These are phyloP conservation scores for Turdus rufiventris DNA, from an alignment of 2,113 vertebrate genomes.

Conservation along the genomic window DNA sequence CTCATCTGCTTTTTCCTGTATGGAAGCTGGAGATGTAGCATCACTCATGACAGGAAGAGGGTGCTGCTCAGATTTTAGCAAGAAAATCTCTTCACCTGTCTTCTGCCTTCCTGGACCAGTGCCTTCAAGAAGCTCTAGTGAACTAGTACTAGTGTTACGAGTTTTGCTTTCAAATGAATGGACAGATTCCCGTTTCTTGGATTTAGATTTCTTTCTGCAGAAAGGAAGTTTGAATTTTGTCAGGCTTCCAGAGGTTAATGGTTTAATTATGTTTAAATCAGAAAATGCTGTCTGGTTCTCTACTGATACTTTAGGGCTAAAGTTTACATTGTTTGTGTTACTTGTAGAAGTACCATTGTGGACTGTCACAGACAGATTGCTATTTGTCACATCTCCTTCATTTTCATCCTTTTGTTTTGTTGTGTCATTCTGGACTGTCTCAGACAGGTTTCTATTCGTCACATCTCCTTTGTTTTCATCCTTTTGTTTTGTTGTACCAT, in stretches of 20 bases:
- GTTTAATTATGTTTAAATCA: constrained; percentile 42
- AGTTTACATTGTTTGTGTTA: background rate
- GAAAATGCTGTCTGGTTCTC: background rate
- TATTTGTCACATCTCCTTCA: constrained; percentile 14
- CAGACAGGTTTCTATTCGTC: background rate
- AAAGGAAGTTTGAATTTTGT: constrained; percentile 75
- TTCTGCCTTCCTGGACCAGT: background rate
- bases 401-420: background rate
- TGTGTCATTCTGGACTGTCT: background rate
- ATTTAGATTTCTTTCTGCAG: constrained; percentile 56
- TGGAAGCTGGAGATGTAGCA: background rate
- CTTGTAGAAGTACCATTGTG: background rate
- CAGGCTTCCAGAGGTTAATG: constrained; percentile 24
- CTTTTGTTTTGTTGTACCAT: background rate
- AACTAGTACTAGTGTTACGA: background rate
- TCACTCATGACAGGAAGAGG: background rate
- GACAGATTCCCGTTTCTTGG: background rate
- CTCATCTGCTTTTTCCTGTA: background rate
- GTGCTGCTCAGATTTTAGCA: background rate
- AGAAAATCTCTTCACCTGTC: background rate
- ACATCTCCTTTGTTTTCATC: too few relatives aligned
- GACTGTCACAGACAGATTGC: background rate
- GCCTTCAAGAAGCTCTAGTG: constrained; percentile 42
- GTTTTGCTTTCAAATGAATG: constrained; percentile 35
- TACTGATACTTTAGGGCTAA: background rate